These are phyloP conservation scores for Falco novaeseelandiae DNA, from an alignment of 2,797 vertebrate genomes.

Conservation along the genomic window DNA sequence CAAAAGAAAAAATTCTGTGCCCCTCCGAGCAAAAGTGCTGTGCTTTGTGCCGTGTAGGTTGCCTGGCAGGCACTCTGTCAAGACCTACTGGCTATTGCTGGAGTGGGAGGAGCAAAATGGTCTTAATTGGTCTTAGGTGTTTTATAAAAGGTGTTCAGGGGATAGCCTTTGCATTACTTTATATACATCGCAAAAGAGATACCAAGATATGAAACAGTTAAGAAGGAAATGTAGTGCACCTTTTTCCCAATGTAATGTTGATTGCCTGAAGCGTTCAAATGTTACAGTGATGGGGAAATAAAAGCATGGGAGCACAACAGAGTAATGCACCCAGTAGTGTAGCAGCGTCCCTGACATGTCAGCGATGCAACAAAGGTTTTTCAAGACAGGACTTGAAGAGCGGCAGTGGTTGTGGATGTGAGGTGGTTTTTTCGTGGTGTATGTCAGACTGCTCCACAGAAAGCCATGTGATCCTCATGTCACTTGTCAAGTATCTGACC, in stretches of 20 bases:
- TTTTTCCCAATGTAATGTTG: not conserved
- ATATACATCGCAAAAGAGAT: not conserved
- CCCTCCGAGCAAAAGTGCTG: not conserved
- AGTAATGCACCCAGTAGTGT: rapidly evolving
- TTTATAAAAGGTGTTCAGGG: not conserved
- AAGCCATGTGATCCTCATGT: not conserved
- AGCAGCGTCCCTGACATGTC: not conserved
- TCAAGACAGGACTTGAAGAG: not conserved
- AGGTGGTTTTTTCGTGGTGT: not conserved
- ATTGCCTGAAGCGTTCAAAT: not conserved
- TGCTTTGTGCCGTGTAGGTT: not conserved
- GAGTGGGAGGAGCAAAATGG: not conserved
- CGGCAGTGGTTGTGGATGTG: not conserved
- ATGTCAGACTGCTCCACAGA: not conserved
- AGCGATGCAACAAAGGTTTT: not conserved
- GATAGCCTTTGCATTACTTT: not conserved
- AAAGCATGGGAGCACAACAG: not conserved
- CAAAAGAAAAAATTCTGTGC: not conserved
- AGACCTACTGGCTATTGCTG: not conserved
- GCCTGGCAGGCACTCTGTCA: not conserved
- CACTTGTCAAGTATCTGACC: not conserved
- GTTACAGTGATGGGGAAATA: not conserved
- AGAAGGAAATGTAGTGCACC: not conserved
- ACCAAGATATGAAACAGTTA: not conserved
- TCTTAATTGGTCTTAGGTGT: not conserved